phyloP scores from a whole-genome alignment of 2,888 invertebrate species.

The Zelleria hepariella region DNA sequence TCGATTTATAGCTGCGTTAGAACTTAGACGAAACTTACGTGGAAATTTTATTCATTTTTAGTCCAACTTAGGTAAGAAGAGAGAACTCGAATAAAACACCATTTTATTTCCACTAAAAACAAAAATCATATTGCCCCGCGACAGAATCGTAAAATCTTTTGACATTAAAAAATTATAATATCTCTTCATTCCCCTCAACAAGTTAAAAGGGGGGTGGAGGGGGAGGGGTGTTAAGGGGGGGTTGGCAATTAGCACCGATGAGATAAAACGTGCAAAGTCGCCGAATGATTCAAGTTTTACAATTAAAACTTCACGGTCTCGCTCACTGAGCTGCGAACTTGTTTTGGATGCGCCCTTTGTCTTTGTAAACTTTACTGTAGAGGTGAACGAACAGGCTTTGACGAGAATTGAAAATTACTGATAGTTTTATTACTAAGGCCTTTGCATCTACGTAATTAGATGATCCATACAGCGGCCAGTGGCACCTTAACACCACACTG shows the following conservation, averaged over 20 bases:
- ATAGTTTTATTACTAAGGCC: no score
- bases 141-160: neutral
- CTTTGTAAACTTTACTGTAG: no score
- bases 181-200: neutral
- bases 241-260: slow-evolving; percentile 29
- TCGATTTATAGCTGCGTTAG: no score
- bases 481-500: no score
- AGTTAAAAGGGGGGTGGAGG: neutral
- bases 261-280: slow-evolving; percentile 36
- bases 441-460: no score
- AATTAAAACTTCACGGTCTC: slow-evolving; percentile 28
- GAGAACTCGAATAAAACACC: neutral
- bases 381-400: no score
- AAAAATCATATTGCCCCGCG: neutral
- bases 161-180: neutral
- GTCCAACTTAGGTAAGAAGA: no score
- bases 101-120: neutral
- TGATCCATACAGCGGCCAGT: no score
- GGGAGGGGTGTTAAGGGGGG: slow-evolving; percentile 4
- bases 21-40: no score
- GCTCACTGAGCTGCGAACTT: slow-evolving; percentile 7
- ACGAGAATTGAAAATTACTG: no score
- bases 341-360: neutral
- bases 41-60: no score
- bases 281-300: slow-evolving; percentile 37